Percentiles rank a stretch among this genome's conserved stretches.
Evolutionary conservation across 92 coral and sea anemone species (phyloP).

Genomic region (Galaxea fascicularis): DNA sequence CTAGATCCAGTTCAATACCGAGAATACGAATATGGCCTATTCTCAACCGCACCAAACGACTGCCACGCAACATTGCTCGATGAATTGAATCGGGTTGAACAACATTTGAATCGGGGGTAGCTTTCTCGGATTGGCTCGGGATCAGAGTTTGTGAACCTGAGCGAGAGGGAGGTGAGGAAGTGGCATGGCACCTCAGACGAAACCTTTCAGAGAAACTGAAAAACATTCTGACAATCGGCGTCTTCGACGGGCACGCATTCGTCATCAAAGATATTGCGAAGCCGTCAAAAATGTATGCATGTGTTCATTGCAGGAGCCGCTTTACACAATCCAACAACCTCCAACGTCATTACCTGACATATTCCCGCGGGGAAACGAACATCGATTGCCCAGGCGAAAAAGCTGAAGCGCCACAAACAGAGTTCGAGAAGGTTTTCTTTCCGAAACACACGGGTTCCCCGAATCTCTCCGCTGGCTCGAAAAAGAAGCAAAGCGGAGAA

Average conservation of each 20-base stretch:
- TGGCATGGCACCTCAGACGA: slow-evolving; percentile 9
- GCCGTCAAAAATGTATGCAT: not conserved
- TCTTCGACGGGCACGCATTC: slow-evolving; percentile 13
- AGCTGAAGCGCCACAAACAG: not conserved
- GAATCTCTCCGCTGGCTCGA: not conserved
- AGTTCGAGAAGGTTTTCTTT: not conserved
- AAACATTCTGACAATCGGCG: not conserved
- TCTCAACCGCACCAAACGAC: not conserved
- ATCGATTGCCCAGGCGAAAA: not conserved
- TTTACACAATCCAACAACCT: slow-evolving; percentile 1
- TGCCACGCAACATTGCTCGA: not conserved
- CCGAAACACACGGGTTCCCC: not conserved
- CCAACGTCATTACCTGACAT: not conserved
- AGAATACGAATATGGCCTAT: too few relatives aligned
- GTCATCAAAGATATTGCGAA: slow-evolving; percentile 10
- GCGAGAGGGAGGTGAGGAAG: not conserved
- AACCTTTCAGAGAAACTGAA: not conserved
- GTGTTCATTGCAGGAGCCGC: not conserved
- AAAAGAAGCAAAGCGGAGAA: not conserved
- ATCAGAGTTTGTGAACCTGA: slow-evolving; percentile 24
- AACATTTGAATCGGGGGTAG: not conserved
- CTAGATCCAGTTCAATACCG: too few relatives aligned
- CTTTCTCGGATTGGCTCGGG: slow-evolving; percentile 11
- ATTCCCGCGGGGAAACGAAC: not conserved
- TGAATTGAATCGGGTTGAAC: slow-evolving; percentile 14